Conservation (phyloP, 1,140 invertebrate species). For the Psilanteris sp. region DNA sequence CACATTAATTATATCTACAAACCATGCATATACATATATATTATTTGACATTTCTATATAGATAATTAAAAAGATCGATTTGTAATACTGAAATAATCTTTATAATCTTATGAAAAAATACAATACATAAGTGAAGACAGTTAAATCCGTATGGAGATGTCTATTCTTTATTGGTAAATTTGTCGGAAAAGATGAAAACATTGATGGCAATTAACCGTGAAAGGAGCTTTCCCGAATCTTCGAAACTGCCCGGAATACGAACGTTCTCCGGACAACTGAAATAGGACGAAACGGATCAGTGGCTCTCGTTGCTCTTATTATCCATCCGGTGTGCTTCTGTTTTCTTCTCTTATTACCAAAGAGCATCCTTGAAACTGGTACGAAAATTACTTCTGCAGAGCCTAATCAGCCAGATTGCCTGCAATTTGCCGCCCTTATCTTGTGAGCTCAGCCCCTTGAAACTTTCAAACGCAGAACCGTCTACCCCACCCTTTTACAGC, state of each 20-base stretch:
- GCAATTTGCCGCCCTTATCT: slow-evolving; percentile 74
- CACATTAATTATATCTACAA: too few relatives aligned
- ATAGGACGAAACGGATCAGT: slow-evolving; percentile 40
- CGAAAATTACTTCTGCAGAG: slow-evolving; percentile 72
- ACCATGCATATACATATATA: too few relatives aligned
- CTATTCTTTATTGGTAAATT: slow-evolving; percentile 53
- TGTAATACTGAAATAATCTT: too few relatives aligned
- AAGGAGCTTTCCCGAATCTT: slow-evolving; percentile 34
- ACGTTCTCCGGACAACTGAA: slow-evolving; percentile 43
- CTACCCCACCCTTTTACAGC: slow-evolving; percentile 29
- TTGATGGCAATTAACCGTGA: slow-evolving; percentile 41
- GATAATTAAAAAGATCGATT: too few relatives aligned
- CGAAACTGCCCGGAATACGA: slow-evolving; percentile 48
- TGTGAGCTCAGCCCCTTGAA: slow-evolving; percentile 47
- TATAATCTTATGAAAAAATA: too few relatives aligned
- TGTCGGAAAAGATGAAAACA: slow-evolving; percentile 42
- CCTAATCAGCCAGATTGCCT: slow-evolving; percentile 74
- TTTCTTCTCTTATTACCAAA: slow-evolving; percentile 61
- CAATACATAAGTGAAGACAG: too few relatives aligned
- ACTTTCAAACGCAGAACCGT: slow-evolving; percentile 35
- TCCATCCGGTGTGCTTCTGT: slow-evolving; percentile 23
- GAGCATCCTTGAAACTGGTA: slow-evolving; percentile 55
- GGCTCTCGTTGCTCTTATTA: slow-evolving; percentile 41
- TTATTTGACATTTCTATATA: too few relatives aligned
- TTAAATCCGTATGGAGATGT: too few relatives aligned